phyloP scores from a whole-genome alignment of 2,797 vertebrate species.

The Scolopax bukidnonensis region DNA sequence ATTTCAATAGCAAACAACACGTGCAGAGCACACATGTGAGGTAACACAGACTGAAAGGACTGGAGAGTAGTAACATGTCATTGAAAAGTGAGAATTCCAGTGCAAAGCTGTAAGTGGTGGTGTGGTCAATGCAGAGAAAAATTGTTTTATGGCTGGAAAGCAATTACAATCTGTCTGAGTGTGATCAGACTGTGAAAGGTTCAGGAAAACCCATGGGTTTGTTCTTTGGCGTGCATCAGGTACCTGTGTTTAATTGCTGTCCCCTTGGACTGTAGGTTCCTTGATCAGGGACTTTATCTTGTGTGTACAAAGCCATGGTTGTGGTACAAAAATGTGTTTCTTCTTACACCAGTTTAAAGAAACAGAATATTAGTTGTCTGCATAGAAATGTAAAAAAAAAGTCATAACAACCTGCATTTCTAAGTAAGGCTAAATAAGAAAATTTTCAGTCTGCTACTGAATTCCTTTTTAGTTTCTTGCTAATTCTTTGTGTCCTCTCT shows the following conservation, averaged over 20 bases:
- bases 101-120: neutral
- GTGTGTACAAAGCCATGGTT: neutral
- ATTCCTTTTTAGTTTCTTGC: neutral
- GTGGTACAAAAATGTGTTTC: neutral
- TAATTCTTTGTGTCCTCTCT: neutral
- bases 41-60: neutral
- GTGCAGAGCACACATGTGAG: fast-evolving
- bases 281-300: neutral
- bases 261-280: neutral
- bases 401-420: neutral
- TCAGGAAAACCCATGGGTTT: neutral
- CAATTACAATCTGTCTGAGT: neutral
- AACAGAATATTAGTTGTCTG: neutral
- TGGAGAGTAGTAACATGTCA: neutral
- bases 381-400: neutral
- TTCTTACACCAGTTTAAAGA: neutral
- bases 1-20: neutral
- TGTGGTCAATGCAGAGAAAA: neutral
- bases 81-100: neutral
- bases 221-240: neutral
- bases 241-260: neutral
- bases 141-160: neutral
- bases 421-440: neutral
- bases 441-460: neutral
- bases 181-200: neutral